phyloP scores from a whole-genome alignment of 2,888 invertebrate species.

The Tortricodes alternella region DNA sequence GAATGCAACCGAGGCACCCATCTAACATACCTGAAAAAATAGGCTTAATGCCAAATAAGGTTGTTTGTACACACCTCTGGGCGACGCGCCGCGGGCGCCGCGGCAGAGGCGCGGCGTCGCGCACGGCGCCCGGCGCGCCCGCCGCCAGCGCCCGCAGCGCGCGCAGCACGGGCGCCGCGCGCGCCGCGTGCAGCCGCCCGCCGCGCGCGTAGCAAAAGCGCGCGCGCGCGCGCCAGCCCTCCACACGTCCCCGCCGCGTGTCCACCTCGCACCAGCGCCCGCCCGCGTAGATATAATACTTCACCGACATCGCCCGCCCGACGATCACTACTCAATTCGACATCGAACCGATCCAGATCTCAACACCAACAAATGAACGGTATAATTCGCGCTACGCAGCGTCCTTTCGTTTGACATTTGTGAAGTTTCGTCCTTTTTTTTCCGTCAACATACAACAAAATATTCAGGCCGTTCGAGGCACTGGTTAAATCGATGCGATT shows the following conservation, averaged over 20 bases:
- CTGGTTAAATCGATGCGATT: too few relatives aligned
- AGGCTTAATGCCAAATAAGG: too few relatives aligned
- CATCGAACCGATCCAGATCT: not conserved
- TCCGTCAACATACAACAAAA: too few relatives aligned
- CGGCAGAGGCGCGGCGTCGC: conserved; percentile 27
- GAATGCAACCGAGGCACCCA: too few relatives aligned
- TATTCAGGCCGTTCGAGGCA: too few relatives aligned
- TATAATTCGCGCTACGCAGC: too few relatives aligned
- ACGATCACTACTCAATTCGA: not conserved
- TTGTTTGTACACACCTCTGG: too few relatives aligned
- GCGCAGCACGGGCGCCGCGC: conserved; percentile 7
- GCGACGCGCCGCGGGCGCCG: not conserved
- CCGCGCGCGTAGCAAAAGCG: conserved; percentile 11
- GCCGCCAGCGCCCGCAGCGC: conserved; percentile 9
- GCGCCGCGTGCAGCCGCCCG: not conserved
- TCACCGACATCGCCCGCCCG: conserved; percentile 3
- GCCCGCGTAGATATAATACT: conserved; percentile 21
- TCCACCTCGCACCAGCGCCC: conserved; percentile 26
- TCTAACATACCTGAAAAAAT: too few relatives aligned
- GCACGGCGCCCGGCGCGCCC: not conserved
- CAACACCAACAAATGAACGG: not conserved
- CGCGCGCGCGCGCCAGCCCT: conserved; percentile 10
- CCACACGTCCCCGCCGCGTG: conserved; percentile 2
- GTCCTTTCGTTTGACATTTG: too few relatives aligned
- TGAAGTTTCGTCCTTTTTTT: too few relatives aligned